Evolutionary conservation across 2,888 invertebrate species (phyloP), one percentile per base, ranked within the genome.

Genomic region (Ochropleura plecta): DNA sequence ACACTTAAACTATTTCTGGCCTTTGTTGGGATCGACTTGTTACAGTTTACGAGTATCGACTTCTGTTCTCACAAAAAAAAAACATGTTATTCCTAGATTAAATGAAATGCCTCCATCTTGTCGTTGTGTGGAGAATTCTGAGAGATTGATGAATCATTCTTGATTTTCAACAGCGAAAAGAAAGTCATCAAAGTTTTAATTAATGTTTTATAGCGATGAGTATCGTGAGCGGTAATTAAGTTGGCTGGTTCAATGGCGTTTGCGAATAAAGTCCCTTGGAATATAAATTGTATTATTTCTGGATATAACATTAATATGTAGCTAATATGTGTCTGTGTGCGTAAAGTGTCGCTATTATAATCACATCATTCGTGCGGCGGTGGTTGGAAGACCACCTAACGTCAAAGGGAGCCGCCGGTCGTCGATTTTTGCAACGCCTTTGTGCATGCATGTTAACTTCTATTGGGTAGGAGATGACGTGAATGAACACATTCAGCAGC

Each of bases 331-430:
- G 76, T 88, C 89, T 91, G 91, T 92, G 91, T 91, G 93, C 89
- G 91, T 92, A 92, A 93, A 94, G 92, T 95, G 94, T 94, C 93
- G 95, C 95, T 95, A 96, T 96, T 96, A 96, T 96, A 96, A 95
- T 94, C 95, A 94, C 95, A 95, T 96, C 95, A 95, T 88, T 92
- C 90, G 90, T 84, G 86, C 87, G 87, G 88, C 88, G 79, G 89
- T 88, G 90, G 90, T 87, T 87, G 89, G 86, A 16, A 91, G 94
- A 95, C 96, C 96, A 96, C 96, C 96, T 96, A 95, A 92, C 92
- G 92, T 95, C 95, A 96, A 96, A 96, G 94, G 94, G 89, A 88
- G 92, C 96, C 95, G 96, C 92, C 92, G 83, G 88, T 89, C 91
- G 89, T 90, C 89, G 91, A 96, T 94, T 95, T 96, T 96, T 95